Evolutionary conservation across 1,140 invertebrate genomes (phyloP).

Genomic region (Cotesia typhae): DNA sequence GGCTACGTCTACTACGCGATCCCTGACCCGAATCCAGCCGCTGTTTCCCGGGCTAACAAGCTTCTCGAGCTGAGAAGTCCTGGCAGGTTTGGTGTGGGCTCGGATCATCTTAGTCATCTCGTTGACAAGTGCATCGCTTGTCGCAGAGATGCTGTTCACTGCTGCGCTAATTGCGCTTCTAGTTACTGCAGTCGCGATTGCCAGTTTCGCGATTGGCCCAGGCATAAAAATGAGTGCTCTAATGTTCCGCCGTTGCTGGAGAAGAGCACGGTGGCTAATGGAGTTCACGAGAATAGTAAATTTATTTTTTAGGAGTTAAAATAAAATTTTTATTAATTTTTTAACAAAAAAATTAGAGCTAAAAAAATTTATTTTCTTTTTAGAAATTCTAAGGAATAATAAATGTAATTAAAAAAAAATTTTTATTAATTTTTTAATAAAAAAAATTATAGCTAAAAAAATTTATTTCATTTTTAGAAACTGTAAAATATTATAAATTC

Average conservation of each 20-base stretch:
- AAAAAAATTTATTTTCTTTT: too few relatives aligned
- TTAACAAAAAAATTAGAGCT: too few relatives aligned
- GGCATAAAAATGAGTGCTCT: constrained; percentile 50
- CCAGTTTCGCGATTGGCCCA: constrained; percentile 53
- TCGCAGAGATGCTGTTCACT: constrained; percentile 38
- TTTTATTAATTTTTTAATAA: too few relatives aligned
- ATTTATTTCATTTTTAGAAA: too few relatives aligned
- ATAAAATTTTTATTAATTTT: too few relatives aligned
- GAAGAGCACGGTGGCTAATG: constrained; percentile 45
- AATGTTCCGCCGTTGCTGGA: constrained; percentile 13
- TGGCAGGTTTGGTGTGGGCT: constrained; percentile 54
- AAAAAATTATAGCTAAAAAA: too few relatives aligned
- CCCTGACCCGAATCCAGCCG: constrained; percentile 44
- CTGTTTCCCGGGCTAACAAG: constrained; percentile 39
- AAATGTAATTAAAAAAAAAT: too few relatives aligned
- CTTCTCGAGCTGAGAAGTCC: constrained; percentile 48
- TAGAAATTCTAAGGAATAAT: too few relatives aligned
- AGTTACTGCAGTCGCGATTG: constrained; percentile 55
- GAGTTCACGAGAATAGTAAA: constrained; percentile 32
- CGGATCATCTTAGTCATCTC: constrained; percentile 35
- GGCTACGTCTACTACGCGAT: constrained; percentile 53
- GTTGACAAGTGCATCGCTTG: constrained; percentile 51
- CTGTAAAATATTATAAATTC: too few relatives aligned
- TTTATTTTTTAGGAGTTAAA: neutral
- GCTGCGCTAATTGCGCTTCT: constrained; percentile 48